phyloP scores from a whole-genome alignment of 1,140 invertebrate species.

The Ips typographus region DNA sequence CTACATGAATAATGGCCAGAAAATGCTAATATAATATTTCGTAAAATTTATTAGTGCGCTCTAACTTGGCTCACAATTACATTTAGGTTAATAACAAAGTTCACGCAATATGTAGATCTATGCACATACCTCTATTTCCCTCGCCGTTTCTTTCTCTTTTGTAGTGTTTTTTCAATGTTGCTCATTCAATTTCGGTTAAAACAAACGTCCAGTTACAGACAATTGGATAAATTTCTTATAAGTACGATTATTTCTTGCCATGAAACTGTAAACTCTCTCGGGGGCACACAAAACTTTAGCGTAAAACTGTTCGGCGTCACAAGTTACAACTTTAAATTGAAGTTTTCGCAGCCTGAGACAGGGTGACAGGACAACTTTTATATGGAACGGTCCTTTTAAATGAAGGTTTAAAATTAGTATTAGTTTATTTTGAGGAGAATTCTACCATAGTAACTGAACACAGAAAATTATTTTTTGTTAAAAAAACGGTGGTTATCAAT shows the following conservation, averaged over 20 bases:
- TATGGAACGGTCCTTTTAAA: too few species aligned
- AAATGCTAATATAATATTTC: constrained; percentile 19
- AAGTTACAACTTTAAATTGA: constrained; percentile 5
- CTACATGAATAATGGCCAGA: constrained; percentile 14
- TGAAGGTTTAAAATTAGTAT: too few species aligned
- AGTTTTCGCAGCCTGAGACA: neutral
- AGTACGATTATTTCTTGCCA: constrained; percentile 1
- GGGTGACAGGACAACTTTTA: neutral
- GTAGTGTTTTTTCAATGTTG: too few species aligned
- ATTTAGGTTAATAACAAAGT: neutral
- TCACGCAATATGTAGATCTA: neutral
- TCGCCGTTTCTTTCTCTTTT: too few species aligned
- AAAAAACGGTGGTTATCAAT: too few species aligned
- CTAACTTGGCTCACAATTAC: neutral
- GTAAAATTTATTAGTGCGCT: neutral
- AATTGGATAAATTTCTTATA: neutral
- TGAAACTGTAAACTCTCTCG: neutral
- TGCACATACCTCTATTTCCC: too few species aligned
- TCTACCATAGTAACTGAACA: too few species aligned
- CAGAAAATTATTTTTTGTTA: too few species aligned
- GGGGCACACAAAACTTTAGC: neutral
- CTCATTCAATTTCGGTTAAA: neutral
- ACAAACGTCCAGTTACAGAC: neutral
- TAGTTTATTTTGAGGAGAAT: too few species aligned
- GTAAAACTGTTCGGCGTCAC: neutral